Evolutionary conservation across 2,113 vertebrate genomes (phyloP), one percentile per base, ranked within the genome.

Genomic region (Dicrurus megarhynchus): DNA sequence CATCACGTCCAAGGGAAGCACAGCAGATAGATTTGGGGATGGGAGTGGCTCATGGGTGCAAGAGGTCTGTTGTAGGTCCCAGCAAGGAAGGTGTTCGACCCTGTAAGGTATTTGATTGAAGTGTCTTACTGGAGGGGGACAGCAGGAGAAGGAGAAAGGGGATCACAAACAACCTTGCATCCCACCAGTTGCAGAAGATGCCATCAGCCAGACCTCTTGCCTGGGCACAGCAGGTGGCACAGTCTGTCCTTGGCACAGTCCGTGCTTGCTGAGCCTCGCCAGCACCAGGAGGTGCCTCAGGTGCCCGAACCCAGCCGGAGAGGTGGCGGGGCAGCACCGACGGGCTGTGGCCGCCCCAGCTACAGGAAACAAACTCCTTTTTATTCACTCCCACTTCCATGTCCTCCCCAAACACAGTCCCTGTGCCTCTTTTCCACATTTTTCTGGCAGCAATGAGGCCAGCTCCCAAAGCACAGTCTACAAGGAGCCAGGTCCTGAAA

Each of bases 1-100:
- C 3, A 1, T 6, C 6, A 0, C 1, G 7, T 5, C 57, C 23
- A 3, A 22, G 53, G 23, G 2, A 7, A 2, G 55, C 2, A 0
- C 39, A 19, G 53, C 4, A 16, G 44, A 3, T 0, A 5, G 26
- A 2, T 16, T 6, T 11, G 11, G 52, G 13, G 16, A 1, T 16
- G 6, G 15, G 3, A 30, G 20, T 3, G 50, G 13, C 0, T 10
- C 53, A 1, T 21, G 53, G 18, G 6, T 3, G 14, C 5, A 4
- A 10, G 12, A 44, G 4, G 1, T 18, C 64, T 42, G 18, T 1
- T 10, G 59, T 7, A 16, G 52, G 21, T 35, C 46, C 35, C 52
- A 15, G 57, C 7, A 17, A 73, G 70, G 35, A 49, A 44, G 6
- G 14, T 3, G 16, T 8, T 32, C 0, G 0, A 2, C 19, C 28